phyloP scores from a whole-genome alignment of 2,113 vertebrate species.

The Gymnogyps californianus region DNA sequence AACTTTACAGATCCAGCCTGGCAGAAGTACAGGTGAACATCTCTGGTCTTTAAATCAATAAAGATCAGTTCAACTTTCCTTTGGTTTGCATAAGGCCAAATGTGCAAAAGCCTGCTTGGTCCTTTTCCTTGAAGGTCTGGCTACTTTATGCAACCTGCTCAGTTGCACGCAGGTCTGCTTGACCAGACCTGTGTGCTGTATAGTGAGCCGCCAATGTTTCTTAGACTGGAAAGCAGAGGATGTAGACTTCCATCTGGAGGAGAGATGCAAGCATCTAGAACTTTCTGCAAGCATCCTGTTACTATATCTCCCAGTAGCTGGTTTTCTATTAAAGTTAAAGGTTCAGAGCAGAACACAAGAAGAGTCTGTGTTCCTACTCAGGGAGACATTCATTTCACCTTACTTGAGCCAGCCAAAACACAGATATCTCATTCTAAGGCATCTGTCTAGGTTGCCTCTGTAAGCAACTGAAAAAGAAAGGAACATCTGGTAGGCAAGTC shows the following conservation, averaged over 20 bases:
- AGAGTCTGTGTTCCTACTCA: background rate
- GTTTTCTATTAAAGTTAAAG: background rate
- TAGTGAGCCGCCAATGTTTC: background rate
- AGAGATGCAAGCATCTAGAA: background rate
- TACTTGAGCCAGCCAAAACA: background rate
- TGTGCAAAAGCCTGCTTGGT: background rate
- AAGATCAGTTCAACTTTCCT: background rate
- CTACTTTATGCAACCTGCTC: background rate
- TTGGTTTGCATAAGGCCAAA: background rate
- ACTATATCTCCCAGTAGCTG: background rate
- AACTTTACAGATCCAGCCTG: background rate
- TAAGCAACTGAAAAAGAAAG: background rate
- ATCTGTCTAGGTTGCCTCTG: background rate
- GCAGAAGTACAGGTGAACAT: background rate
- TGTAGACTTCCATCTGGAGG: background rate
- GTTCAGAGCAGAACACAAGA: background rate
- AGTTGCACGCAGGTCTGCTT: background rate
- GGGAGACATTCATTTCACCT: background rate
- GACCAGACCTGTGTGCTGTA: fast-evolving
- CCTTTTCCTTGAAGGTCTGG: background rate
- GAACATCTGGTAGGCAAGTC: background rate
- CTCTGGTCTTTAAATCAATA: background rate
- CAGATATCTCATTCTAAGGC: background rate
- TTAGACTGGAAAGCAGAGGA: background rate
- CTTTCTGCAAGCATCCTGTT: background rate